A percentile compares a stretch with the other conserved stretches of the same genome.
These are phyloP conservation scores for Catocala fraxini DNA, from an alignment of 2,888 invertebrate species.

Conservation along the genomic window DNA sequence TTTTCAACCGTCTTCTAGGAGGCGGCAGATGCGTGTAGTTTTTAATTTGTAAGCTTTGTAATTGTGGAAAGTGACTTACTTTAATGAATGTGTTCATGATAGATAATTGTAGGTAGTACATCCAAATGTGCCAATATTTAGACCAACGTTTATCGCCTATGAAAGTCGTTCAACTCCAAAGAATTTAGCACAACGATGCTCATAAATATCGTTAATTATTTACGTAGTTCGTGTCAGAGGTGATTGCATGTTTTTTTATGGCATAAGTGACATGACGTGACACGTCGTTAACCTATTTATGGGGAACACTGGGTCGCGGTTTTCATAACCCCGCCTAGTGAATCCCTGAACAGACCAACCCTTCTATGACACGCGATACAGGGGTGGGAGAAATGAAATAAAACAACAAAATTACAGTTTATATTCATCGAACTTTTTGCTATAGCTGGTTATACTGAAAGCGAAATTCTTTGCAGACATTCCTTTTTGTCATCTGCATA, in stretches of 20 bases:
- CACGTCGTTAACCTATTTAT: conserved; percentile 70
- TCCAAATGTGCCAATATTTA: conserved; percentile 35
- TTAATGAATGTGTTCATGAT: not conserved
- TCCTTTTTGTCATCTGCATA: not conserved
- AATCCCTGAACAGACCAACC: conserved; percentile 67
- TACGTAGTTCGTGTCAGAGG: conserved; percentile 59
- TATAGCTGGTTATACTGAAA: not conserved
- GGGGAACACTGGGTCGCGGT: conserved; percentile 55
- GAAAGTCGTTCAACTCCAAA: conserved; percentile 36
- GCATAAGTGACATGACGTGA: conserved; percentile 59
- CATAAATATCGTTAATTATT: conserved; percentile 53
- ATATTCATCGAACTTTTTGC: conserved; percentile 3
- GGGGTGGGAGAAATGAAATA: conserved; percentile 31
- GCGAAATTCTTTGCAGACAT: not conserved
- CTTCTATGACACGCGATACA: conserved; percentile 68
- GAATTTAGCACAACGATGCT: conserved; percentile 34
- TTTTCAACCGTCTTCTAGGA: too few relatives aligned
- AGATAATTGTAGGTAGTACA: conserved; percentile 1
- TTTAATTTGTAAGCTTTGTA: too few relatives aligned
- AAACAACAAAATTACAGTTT: conserved; percentile 14
- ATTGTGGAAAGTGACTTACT: not conserved
- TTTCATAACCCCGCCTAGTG: conserved; percentile 60
- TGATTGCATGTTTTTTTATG: conserved; percentile 61
- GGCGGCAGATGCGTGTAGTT: too few relatives aligned
- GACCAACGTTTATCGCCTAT: conserved; percentile 26